Conservation (phyloP, 2,888 invertebrate genomes). For the Hesperia comma region DNA sequence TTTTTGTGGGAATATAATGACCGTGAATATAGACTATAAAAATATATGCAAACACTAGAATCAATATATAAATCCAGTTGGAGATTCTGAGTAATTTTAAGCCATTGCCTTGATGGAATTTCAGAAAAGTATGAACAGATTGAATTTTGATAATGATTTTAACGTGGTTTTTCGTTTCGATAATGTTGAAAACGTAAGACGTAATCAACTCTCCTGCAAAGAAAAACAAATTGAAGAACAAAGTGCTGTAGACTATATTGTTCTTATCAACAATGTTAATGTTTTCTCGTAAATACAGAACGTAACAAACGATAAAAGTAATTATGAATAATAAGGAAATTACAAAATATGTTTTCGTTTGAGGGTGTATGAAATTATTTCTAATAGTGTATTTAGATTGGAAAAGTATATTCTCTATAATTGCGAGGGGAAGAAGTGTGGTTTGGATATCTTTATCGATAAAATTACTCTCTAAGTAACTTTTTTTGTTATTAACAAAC, state of each 20-base stretch:
- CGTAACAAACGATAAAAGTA: not conserved
- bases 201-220: conserved; percentile 4
- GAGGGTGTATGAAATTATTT: conserved; percentile 27
- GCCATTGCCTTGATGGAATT: not conserved
- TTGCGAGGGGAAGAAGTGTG: conserved; percentile 11
- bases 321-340: conserved; percentile 21
- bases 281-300: not conserved
- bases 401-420: conserved; percentile 17
- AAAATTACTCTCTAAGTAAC: conserved; percentile 27
- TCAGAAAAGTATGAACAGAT: conserved; percentile 16
- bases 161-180: conserved; percentile 9
- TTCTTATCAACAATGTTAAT: not conserved
- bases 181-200: conserved; percentile 5
- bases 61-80: conserved; percentile 11
- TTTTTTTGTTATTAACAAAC: conserved; percentile 15
- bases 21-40: not conserved
- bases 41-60: not conserved
- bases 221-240: conserved; percentile 6
- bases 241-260: not conserved
- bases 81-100: not conserved
- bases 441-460: conserved; percentile 22
- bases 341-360: conserved; percentile 13
- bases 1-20: not conserved
- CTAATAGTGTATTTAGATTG: conserved; percentile 21
- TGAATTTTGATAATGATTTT: conserved; percentile 20